A percentile compares a stretch with the other conserved stretches of the same genome.
These are phyloP conservation scores for Dendrolimus pini DNA, from an alignment of 2,888 invertebrate species.

Conservation along the genomic window DNA sequence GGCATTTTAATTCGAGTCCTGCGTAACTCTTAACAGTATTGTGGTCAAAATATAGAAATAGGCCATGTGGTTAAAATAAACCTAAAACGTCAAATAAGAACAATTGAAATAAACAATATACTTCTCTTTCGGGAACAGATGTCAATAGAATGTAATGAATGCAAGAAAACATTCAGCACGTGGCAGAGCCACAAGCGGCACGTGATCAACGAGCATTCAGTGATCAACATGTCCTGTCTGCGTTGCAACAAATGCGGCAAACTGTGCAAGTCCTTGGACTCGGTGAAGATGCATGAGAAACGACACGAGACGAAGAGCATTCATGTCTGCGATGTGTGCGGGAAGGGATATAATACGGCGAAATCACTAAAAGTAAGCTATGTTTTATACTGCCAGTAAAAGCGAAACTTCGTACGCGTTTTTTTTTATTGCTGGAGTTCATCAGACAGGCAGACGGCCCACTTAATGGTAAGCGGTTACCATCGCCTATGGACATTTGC, in stretches of 20 bases:
- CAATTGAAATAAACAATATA: no score
- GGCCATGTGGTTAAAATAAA: no score
- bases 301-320: conserved; percentile 37
- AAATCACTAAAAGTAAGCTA: conserved; percentile 42
- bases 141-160: conserved; percentile 41
- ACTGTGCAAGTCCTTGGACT: conserved; percentile 45
- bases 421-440: no score
- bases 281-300: conserved; percentile 46
- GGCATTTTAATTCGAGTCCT: no score
- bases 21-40: no score
- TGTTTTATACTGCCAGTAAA: neutral
- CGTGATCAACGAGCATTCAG: conserved; percentile 44
- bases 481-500: no score
- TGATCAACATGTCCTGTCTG: conserved; percentile 35
- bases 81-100: no score
- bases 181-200: conserved; percentile 54
- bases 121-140: conserved; percentile 20
- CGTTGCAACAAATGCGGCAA: conserved; percentile 55
- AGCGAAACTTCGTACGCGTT: neutral
- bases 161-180: conserved; percentile 54
- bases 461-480: no score
- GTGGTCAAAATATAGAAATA: no score
- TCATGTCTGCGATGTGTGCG: conserved; percentile 59
- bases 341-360: conserved; percentile 44
- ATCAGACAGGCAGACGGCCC: no score